Evolutionary conservation across 2,113 vertebrate genomes (phyloP), one percentile per base, ranked within the genome.

Genomic region (Oreochromis tanganicae): DNA sequence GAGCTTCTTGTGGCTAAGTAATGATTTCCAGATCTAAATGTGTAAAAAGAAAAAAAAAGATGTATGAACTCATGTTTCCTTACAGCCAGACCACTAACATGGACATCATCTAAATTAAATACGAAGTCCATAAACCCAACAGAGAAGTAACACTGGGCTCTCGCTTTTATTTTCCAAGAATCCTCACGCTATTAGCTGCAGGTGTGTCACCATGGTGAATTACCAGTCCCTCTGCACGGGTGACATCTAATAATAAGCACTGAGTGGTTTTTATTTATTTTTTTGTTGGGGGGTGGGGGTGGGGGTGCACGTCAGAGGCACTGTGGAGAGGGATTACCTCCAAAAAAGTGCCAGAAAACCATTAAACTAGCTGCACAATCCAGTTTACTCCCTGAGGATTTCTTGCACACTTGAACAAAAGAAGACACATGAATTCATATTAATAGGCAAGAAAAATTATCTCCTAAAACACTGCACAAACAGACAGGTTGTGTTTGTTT

Each of bases 401-500:
- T 19, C 27, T 32, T 34, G 16, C 24, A 50, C 73, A 32, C 46
- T 32, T 78, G 16, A 75, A 50, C 71, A 75, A 75, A 75, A 50
- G 16, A 2, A 50, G 43, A 50, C 14, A 50, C 24, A 43, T 75
- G 43, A 75, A 75, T 75, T 75, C 24, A 50, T 1, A 52, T 52
- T 78, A 78, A 13, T 52, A 52, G 46, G 16, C 4, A 0, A 52
- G 46, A 29, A 52, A 12, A 32, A 12, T 3, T 50, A 4, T 32
- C 43, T 75, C 24, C 16, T 50, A 5, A 50, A 32, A 19, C 16
- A 3, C 24, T 19, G 71, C 43, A 0, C 6, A 89, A 81, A 38
- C 27, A 54, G 84, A 84, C 84, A 89, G 84, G 80, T 84, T 21
- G 85, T 56, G 81, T 54, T 21, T 87, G 63, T 88, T 57, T 17